Evolutionary conservation across 2,888 invertebrate species (phyloP).

Genomic region (Platycnemis pennipes): DNA sequence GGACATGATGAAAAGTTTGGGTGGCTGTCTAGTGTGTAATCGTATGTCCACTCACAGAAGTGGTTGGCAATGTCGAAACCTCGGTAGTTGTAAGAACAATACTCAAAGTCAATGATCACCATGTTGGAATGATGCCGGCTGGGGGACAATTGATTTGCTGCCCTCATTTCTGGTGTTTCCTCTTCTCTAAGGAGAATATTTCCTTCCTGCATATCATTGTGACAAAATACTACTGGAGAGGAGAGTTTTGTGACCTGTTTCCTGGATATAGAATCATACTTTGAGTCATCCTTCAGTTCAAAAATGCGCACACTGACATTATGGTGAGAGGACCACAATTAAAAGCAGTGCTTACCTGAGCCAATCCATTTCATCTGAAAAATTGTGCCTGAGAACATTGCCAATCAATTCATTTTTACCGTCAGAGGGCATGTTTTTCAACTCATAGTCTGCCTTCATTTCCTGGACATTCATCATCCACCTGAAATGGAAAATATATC

Average conservation of each 20-base stretch:
- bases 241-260: constrained; percentile 73
- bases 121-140: constrained; percentile 69
- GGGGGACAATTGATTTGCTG: constrained; percentile 25
- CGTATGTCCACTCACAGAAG: constrained; percentile 80
- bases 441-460: constrained; percentile 42
- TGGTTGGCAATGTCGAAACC: constrained; percentile 82
- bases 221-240: constrained; percentile 81
- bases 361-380: constrained; percentile 70
- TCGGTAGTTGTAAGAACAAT: constrained; percentile 81
- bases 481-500: constrained; percentile 72
- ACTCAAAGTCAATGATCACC: constrained; percentile 81
- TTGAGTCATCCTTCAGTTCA: not conserved
- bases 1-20: constrained; percentile 78
- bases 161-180: constrained; percentile 75
- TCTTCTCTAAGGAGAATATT: constrained; percentile 77
- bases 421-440: not conserved
- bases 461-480: constrained; percentile 72
- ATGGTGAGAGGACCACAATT: not conserved
- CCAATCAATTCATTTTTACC: constrained; percentile 66
- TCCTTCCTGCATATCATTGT: constrained; percentile 81
- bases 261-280: constrained; percentile 63
- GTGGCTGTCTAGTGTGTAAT: constrained; percentile 78
- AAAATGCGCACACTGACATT: not conserved
- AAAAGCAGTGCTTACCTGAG: constrained; percentile 70
- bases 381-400: constrained; percentile 68